Base-by-base conservation (phyloP, 2,113 vertebrate genomes). In the Cavia aperea region DNA sequence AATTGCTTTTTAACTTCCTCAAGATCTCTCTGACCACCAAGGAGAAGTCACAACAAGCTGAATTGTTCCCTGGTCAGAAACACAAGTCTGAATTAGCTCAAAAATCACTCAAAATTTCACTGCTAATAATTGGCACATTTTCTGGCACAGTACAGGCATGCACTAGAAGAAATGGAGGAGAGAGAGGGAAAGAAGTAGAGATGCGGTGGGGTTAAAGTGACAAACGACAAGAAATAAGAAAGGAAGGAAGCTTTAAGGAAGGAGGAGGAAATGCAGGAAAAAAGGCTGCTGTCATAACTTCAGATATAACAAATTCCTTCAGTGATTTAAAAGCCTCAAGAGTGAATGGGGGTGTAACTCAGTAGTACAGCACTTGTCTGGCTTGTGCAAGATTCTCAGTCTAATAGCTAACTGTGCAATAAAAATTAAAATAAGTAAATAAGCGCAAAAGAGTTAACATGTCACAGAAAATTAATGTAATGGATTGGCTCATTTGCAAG, bases 401-500 rank as follows among this genome's bases (percentile, higher is more conserved):
- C 43, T 93, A n/a, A 43, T 29, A 93, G 13, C 29, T 21, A 77
- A 5, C 4, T 16, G 19, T 23, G 14, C 15, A 46, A 18, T 1
- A 81, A 86, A 72, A 19, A 49, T 33, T 36, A n/a, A n/a, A 81
- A 56, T 49, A n/a, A 81, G 51, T 31, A 72, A 36, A 82, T 78
- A 94, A 88, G 6, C 54, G 90, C 31, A 5, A 88, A 75, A 49
- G 49, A 87, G 89, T 94, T 93, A 49, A 92, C 60, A 49, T 72
- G 54, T 89, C 54, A n/a, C 54, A 83, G 36, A 87, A 31, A 75
- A 13, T 31, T 84, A 94, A 84, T 88, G 56, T 81, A 96, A 95
- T 93, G 54, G 60, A 78, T 84, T 46, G 60, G 19, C 92, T 95
- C 83, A 84, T 95, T 94, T 95, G 66, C 81, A 92, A 96, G 89